Evolutionary conservation across 1,140 invertebrate genomes (phyloP).

Genomic region (Zaprionus vittiger): DNA sequence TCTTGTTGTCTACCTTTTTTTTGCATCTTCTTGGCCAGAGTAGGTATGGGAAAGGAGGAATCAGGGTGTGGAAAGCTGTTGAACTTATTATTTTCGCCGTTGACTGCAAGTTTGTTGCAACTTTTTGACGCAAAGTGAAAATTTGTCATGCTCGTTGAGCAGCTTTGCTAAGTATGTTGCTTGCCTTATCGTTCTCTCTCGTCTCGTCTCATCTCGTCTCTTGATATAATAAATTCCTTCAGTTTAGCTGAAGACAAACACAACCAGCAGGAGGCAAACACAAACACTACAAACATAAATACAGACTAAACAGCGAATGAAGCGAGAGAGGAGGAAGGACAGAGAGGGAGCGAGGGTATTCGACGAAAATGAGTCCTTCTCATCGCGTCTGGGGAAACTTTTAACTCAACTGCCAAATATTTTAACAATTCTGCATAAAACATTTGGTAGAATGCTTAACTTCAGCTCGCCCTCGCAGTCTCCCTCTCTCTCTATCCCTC

Average conservation of each 20-base stretch:
- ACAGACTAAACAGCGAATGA: constrained; percentile 46
- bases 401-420: constrained; percentile 79
- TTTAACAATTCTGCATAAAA: constrained; percentile 82
- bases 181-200: constrained; percentile 1
- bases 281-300: constrained; percentile 67
- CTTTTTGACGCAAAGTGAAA: constrained; percentile 77
- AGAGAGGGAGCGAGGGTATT: neutral
- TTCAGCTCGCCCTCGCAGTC: neutral
- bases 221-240: constrained; percentile 79
- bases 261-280: constrained; percentile 38
- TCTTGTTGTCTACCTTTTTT: constrained; percentile 32
- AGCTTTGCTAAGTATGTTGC: constrained; percentile 50
- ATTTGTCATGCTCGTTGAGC: constrained; percentile 78
- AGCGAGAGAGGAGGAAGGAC: constrained; percentile 4
- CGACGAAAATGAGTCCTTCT: constrained; percentile 35
- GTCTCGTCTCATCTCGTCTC: neutral
- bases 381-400: constrained; percentile 62
- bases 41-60: neutral
- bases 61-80: neutral
- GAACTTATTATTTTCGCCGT: constrained; percentile 73
- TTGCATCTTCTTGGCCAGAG: constrained; percentile 14
- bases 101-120: constrained; percentile 75
- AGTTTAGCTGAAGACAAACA: constrained; percentile 71
- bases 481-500: neutral
- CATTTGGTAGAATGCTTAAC: constrained; percentile 63